Percentiles rank a stretch among this genome's conserved stretches.
These are phyloP conservation scores for Gallinago jamesoni DNA, from an alignment of 2,113 vertebrate species.

Conservation along the genomic window DNA sequence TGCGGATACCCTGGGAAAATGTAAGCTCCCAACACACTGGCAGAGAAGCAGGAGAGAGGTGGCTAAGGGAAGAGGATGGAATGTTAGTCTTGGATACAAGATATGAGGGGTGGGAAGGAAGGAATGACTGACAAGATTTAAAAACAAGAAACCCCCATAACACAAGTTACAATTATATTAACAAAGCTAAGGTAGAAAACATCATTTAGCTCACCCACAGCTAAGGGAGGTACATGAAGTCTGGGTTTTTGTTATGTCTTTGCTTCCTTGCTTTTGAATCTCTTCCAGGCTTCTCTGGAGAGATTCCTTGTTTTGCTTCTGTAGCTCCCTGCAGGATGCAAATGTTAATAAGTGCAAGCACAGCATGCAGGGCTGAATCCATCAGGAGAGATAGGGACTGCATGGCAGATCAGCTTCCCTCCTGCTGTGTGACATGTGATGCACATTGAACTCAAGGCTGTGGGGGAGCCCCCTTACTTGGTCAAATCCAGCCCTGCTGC, in stretches of 20 bases:
- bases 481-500: background rate
- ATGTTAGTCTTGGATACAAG: background rate
- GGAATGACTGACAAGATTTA: background rate
- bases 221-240: background rate
- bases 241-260: background rate
- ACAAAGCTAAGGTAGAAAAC: background rate
- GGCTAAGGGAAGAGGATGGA: background rate
- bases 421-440: background rate
- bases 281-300: background rate
- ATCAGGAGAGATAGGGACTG: background rate
- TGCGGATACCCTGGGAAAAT: background rate
- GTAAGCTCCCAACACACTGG: background rate
- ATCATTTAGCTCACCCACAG: background rate
- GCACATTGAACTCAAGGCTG: background rate
- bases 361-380: background rate
- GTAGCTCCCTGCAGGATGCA: constrained; percentile 20
- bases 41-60: background rate
- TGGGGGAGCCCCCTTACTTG: background rate
- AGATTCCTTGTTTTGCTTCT: constrained; percentile 15
- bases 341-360: background rate
- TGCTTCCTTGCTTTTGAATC: background rate
- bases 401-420: background rate
- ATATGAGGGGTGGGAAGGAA: background rate
- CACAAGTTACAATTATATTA: background rate
- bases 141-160: background rate